Evolutionary conservation across 2,888 invertebrate genomes (phyloP), one percentile per base, ranked within the genome.

Genomic region (Drosophila fulvimacula): DNA sequence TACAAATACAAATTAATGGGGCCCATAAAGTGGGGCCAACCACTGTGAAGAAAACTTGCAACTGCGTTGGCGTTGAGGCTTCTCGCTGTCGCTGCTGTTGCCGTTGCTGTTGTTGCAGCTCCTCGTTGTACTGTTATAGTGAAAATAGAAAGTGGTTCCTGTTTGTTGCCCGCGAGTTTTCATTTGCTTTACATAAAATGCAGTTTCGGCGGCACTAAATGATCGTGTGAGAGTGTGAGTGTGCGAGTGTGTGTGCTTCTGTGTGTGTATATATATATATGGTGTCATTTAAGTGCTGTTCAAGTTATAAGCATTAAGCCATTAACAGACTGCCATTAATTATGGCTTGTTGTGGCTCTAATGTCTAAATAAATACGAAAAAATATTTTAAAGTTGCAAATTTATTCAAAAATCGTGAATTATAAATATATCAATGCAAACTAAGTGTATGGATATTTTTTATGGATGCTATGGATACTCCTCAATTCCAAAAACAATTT

Each of bases 131-230:
- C 87, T 82, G 88, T 88, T 90, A 89, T 89, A 89, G 91, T 88
- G 90, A 92, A 91, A 91, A 92, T 91, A 92, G 92, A 91, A 91
- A 91, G 91, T 92, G 92, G 90, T 91, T 91, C 81, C 90, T 90
- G 90, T 89, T 85, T 78, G 73, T 58, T 81, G 88, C 69, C 64
- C 83, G 83, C 83, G 76, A 76, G 76, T 89, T 82, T 87, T 88
- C 89, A 82, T 80, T 82, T 89, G 75, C 88, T 86, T 82, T 73
- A 88, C 88, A 82, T 87, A 82, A 83, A 88, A 79, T 87, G 82
- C 78, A 82, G 74, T 81, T 81, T 75, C 61, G 64, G 65, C 69
- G 62, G 53, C 46, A 64, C 44, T 58, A 60, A 41, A 46, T 61
- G 49, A 21, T 49, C 30, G 48, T 30, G 48, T 32, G 30, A 1